Evolutionary conservation across 1,140 invertebrate species (phyloP).

Genomic region (Acromyrmex echinatior): DNA sequence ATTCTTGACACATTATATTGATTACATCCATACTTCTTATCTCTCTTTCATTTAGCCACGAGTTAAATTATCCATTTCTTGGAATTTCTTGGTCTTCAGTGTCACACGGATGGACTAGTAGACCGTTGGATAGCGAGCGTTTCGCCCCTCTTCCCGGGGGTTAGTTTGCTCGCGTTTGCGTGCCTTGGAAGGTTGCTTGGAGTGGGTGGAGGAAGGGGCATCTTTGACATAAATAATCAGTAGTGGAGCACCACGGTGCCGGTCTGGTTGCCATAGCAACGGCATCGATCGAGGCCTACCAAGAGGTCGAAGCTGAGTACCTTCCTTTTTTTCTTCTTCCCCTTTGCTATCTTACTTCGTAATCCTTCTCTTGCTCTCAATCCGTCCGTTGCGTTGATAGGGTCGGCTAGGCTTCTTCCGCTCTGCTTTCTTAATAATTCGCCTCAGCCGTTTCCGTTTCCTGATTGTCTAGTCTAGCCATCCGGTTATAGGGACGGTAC

Average conservation of each 20-base stretch:
- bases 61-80: constrained; percentile 31
- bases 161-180: constrained; percentile 77
- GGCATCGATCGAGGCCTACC: constrained; percentile 83
- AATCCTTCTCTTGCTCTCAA: neutral
- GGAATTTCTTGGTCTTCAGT: constrained; percentile 30
- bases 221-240: constrained; percentile 87
- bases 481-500: too few species aligned
- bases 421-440: constrained; percentile 46
- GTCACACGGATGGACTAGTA: constrained; percentile 58
- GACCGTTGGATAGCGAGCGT: constrained; percentile 40
- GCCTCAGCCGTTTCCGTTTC: constrained; percentile 47
- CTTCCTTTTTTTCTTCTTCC: constrained; percentile 62
- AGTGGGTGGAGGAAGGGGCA: constrained; percentile 73
- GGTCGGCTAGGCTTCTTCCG: constrained; percentile 16
- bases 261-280: constrained; percentile 82
- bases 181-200: constrained; percentile 31
- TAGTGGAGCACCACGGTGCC: constrained; percentile 82
- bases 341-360: constrained; percentile 5
- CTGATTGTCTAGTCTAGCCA: constrained; percentile 4
- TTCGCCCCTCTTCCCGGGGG: constrained; percentile 33
- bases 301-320: constrained; percentile 72
- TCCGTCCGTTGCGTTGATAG: constrained; percentile 10
- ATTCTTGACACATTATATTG: neutral
- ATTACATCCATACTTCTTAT: neutral
- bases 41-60: neutral